A percentile compares a stretch with the other conserved stretches of the same genome.
Conservation (phyloP, 1,140 invertebrate genomes). For the Penaeus japonicus region DNA sequence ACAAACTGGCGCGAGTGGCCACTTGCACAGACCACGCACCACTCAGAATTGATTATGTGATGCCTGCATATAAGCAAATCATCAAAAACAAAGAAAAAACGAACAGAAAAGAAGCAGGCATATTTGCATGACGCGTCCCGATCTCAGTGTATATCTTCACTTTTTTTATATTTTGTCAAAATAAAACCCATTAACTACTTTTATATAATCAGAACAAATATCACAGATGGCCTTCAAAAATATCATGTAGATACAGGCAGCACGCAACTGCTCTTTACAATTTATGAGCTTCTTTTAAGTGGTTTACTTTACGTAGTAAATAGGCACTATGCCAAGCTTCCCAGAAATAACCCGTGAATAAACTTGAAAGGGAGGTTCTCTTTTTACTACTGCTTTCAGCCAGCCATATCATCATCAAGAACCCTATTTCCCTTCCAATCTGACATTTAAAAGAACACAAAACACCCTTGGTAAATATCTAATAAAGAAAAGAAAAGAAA, state of each 20-base stretch:
- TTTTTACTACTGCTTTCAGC: not conserved
- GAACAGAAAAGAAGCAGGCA: too few relatives aligned
- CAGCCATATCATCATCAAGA: not conserved
- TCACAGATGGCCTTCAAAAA: constrained; percentile 47
- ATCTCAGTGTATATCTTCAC: not conserved
- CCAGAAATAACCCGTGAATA: constrained; percentile 14
- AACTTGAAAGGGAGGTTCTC: not conserved
- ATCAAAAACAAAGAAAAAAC: too few relatives aligned
- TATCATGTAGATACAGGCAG: constrained; percentile 8
- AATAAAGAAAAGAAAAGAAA: not conserved
- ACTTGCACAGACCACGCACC: too few relatives aligned
- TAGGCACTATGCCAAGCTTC: constrained; percentile 19
- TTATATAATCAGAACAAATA: constrained; percentile 12
- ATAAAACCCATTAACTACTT: constrained; percentile 10
- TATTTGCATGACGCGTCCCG: not conserved
- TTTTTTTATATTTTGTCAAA: not conserved
- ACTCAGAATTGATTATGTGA: too few relatives aligned
- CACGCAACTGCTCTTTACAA: not conserved
- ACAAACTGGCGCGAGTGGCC: too few relatives aligned
- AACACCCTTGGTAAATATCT: not conserved
- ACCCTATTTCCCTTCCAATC: constrained; percentile 16
- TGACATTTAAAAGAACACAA: not conserved
- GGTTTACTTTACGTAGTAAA: not conserved
- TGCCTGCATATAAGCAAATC: too few relatives aligned
- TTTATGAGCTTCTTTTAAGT: constrained; percentile 18